These are phyloP conservation scores for Tokudaia tokunoshimensis DNA, from an alignment of 2,797 vertebrate species.

Conservation along the genomic window DNA sequence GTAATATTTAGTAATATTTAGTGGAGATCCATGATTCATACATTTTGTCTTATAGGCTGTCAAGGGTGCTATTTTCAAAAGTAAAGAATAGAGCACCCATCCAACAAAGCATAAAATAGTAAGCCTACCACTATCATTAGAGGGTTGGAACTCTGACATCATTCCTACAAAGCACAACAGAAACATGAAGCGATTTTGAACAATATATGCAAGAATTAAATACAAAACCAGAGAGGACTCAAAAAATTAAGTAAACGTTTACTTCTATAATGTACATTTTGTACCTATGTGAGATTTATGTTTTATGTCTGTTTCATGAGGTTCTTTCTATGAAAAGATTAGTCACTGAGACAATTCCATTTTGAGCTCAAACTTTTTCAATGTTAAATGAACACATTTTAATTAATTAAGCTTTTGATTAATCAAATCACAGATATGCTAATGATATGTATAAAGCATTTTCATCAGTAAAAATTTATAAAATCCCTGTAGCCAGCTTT, in stretches of 20 bases:
- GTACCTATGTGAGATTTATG: neutral
- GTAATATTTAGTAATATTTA: neutral
- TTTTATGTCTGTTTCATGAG: neutral
- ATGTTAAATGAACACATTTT: constrained; percentile 33
- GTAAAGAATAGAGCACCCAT: neutral
- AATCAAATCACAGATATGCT: neutral
- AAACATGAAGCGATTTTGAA: neutral
- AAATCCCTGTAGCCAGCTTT: constrained; percentile 1
- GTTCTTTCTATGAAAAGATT: neutral
- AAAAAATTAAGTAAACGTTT: neutral
- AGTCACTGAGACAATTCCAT: neutral
- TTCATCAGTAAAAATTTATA: neutral
- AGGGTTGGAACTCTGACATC: neutral
- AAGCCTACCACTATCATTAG: neutral
- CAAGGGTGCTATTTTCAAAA: neutral
- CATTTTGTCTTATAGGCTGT: neutral
- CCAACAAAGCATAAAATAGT: neutral
- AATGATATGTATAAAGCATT: neutral
- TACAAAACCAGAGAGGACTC: neutral
- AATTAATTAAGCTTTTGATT: constrained; percentile 24
- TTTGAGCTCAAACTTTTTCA: neutral
- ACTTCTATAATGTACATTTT: neutral
- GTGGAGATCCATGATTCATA: neutral
- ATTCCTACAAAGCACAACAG: neutral
- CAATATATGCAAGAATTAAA: neutral